Evolutionary conservation across 2,797 vertebrate genomes (phyloP).

Genomic region (Chiroxiphia lanceolata): DNA sequence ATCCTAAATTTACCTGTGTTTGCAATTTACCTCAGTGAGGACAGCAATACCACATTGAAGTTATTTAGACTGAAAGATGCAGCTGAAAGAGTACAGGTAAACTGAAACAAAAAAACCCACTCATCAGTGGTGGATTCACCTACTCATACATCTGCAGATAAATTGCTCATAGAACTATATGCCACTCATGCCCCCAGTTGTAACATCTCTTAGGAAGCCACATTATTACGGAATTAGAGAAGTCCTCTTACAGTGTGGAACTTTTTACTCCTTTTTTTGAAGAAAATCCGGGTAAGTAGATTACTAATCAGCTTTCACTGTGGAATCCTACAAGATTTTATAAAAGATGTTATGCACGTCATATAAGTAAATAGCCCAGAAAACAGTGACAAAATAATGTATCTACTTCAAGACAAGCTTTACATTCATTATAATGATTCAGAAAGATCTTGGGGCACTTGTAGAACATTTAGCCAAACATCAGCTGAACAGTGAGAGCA

Average conservation of each 20-base stretch:
- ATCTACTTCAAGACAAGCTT: neutral
- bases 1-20: neutral
- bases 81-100: neutral
- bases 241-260: neutral
- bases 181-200: fast-evolving
- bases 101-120: neutral
- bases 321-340: neutral
- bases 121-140: neutral
- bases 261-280: neutral
- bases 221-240: neutral
- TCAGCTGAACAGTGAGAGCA: neutral
- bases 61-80: neutral
- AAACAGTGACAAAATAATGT: neutral
- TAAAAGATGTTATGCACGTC: neutral
- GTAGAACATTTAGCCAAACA: neutral
- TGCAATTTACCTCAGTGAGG: neutral
- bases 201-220: neutral
- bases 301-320: neutral
- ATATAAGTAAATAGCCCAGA: neutral
- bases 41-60: neutral
- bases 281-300: neutral
- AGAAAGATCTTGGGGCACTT: neutral
- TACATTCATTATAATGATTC: neutral
- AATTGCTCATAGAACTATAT: neutral
- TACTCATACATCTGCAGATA: neutral